Evolutionary conservation across 2,797 vertebrate species (phyloP), one percentile per base, ranked within the genome.

Genomic region (Masticophis lateralis): DNA sequence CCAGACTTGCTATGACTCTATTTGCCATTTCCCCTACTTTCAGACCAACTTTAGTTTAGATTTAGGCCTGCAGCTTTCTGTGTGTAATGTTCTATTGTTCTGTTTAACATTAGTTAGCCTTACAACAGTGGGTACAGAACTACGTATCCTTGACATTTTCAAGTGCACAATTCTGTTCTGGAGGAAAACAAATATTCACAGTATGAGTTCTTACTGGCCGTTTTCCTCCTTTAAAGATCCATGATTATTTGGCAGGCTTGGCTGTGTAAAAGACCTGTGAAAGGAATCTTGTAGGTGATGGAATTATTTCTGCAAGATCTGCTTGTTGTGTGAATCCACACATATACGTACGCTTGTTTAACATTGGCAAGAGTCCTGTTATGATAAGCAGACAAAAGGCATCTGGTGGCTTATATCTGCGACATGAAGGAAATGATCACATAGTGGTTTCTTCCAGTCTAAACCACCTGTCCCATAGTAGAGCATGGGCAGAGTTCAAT

Each of bases 391-490:
- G 61, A 63, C 37, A 56, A 37, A 69, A 51, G 57, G 61, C n/a
- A 16, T 89, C 1, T 0, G 92, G 93, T 66, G 28, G 94, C 87
- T 96, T 95, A 96, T 95, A 97, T 95, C 96, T 96, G 93, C 86
- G 37, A 1, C 0, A 56, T 3, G 90, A 53, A 0, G 56, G 91
- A 92, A 53, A 66, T 0, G 4, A 43, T 59, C 18, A 2, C 92
- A 90, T 69, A 2, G 13, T 32, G 47, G 92, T 53, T 6, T 1
- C 16, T 88, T 91, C 74, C 1, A 12, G n/a, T 63, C 93, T 25
- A 43, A 86, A 63, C 59, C 87, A 55, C n/a, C 59, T 56, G 66
- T 14, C 66, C 14, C 32, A 61, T 1, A 88, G 90, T 61, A 51
- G 9, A 91, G 69, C 32, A 53, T 20, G 11, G 37, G 74, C 79